Conservation (phyloP, 2,797 vertebrate genomes). For the Petrocephalus schoutedeni region DNA sequence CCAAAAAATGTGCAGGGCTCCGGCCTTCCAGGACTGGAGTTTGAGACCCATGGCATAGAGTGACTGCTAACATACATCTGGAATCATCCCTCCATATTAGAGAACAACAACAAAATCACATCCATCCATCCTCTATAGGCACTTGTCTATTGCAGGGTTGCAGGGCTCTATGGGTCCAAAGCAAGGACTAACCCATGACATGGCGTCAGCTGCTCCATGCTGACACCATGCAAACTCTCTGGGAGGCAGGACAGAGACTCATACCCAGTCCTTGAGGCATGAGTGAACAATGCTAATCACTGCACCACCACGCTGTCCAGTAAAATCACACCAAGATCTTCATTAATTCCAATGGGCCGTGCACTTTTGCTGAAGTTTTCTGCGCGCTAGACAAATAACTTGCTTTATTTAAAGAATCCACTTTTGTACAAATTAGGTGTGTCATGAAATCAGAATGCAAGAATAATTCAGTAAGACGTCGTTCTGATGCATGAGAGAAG, state of each 20-base stretch:
- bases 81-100: background rate
- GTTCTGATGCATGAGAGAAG: slow-evolving; percentile 23
- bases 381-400: background rate
- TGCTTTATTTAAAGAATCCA: slow-evolving; percentile 20
- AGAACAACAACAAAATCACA: background rate
- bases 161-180: background rate
- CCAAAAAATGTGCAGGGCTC: no score
- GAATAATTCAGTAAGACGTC: slow-evolving; percentile 29
- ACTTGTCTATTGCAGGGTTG: background rate
- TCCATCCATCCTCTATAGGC: background rate
- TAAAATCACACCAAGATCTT: background rate
- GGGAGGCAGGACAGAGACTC: background rate
- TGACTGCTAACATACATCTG: no score
- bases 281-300: background rate
- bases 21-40: no score
- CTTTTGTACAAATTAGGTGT: slow-evolving; percentile 20
- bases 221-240: background rate
- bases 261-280: background rate
- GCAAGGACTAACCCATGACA: background rate
- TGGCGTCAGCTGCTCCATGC: background rate
- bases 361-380: background rate
- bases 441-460: slow-evolving; percentile 23
- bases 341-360: background rate
- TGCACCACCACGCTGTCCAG: background rate
- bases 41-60: no score